These are phyloP conservation scores for Notechis scutatus DNA, from an alignment of 2,113 vertebrate genomes.

Conservation along the genomic window DNA sequence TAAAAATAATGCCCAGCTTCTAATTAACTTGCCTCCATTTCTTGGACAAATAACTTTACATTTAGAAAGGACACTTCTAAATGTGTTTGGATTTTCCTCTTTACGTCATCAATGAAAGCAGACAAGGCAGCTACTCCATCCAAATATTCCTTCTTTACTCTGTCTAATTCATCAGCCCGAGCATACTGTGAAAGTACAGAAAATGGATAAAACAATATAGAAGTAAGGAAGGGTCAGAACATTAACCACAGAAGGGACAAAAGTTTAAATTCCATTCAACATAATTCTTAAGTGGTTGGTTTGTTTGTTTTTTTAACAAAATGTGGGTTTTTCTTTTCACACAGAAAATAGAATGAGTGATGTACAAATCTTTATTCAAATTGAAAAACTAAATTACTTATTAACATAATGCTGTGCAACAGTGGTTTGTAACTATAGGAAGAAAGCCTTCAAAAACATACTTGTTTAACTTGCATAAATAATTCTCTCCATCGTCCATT, in stretches of 20 bases:
- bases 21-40: conserved; percentile 80
- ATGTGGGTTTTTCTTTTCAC: background rate
- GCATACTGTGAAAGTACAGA: conserved; percentile 76
- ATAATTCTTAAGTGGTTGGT: background rate
- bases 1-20: background rate
- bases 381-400: background rate
- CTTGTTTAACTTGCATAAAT: conserved; percentile 92
- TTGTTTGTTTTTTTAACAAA: background rate
- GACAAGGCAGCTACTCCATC: conserved; percentile 75
- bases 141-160: conserved; percentile 81
- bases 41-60: conserved; percentile 81
- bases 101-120: conserved; percentile 80
- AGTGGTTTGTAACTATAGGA: background rate
- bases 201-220: background rate
- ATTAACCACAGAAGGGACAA: background rate
- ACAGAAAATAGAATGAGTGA: background rate
- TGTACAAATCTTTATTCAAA: background rate
- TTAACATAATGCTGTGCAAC: background rate
- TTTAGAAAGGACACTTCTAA: conserved; percentile 85
- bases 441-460: conserved; percentile 54
- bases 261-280: background rate
- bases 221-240: background rate
- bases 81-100: conserved; percentile 74
- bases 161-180: conserved; percentile 83
- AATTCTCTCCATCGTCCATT: conserved; percentile 81